phyloP scores from a whole-genome alignment of 1,140 invertebrate genomes.

The Thereuonema tuberculata region DNA sequence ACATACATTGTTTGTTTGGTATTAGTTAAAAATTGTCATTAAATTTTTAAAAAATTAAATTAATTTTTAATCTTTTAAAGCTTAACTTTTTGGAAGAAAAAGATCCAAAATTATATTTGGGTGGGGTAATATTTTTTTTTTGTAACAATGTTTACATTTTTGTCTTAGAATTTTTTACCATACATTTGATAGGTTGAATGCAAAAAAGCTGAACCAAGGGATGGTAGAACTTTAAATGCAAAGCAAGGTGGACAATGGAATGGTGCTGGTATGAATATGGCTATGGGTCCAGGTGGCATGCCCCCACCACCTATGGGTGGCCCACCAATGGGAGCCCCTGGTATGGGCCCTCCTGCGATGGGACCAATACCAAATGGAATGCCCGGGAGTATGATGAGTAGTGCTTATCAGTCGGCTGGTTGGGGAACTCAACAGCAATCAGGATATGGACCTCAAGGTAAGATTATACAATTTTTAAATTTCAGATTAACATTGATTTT shows the following conservation, averaged over 20 bases:
- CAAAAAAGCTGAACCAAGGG: neutral
- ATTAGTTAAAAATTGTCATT: too few relatives aligned
- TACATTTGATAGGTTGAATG: neutral
- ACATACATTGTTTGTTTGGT: too few relatives aligned
- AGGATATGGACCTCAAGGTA: neutral
- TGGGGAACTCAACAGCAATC: neutral
- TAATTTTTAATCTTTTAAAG: too few relatives aligned
- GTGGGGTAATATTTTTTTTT: too few relatives aligned
- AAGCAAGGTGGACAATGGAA: neutral
- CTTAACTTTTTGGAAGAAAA: too few relatives aligned
- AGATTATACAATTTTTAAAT: too few relatives aligned
- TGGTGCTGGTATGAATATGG: neutral
- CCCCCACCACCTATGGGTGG: neutral
- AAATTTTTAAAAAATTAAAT: too few relatives aligned
- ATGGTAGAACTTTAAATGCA: neutral
- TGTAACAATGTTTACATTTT: too few relatives aligned
- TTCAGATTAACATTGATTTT: neutral
- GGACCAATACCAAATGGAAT: neutral
- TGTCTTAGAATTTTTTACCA: too few relatives aligned
- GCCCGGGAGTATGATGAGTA: neutral
- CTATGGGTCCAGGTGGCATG: neutral
- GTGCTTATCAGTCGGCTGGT: neutral
- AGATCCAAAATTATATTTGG: too few relatives aligned
- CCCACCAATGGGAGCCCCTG: neutral
- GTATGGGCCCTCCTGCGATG: neutral